Conservation (phyloP, 1,140 invertebrate species). For the Calliopsis andreniformis region DNA sequence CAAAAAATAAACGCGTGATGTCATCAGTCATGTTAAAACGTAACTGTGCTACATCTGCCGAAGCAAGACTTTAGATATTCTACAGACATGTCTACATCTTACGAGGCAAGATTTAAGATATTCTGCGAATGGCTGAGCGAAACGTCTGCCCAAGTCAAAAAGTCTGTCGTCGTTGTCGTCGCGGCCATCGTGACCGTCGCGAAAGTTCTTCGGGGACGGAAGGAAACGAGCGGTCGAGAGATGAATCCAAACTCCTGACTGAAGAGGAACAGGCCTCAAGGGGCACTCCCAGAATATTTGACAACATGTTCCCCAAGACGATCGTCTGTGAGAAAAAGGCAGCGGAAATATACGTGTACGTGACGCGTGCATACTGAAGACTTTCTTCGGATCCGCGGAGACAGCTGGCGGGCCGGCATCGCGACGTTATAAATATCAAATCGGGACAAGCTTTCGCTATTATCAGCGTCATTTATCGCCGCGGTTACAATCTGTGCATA, state of each 20-base stretch:
- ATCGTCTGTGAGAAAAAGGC: conserved; percentile 49
- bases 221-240: conserved; percentile 54
- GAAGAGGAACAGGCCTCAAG: conserved; percentile 62
- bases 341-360: conserved; percentile 35
- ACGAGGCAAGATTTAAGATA: conserved; percentile 41
- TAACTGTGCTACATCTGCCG: too few relatives aligned
- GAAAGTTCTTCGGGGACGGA: conserved; percentile 47
- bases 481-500: conserved; percentile 2
- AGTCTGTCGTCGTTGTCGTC: conserved; percentile 27
- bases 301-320: conserved; percentile 66
- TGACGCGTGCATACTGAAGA: background rate
- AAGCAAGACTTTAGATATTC: too few relatives aligned
- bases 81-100: too few relatives aligned
- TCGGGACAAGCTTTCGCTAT: conserved; percentile 16
- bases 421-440: conserved; percentile 45
- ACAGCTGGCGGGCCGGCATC: background rate
- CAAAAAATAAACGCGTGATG: too few relatives aligned
- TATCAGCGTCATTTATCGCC: conserved; percentile 41
- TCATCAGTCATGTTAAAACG: too few relatives aligned
- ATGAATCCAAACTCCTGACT: conserved; percentile 61
- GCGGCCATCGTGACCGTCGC: conserved; percentile 44
- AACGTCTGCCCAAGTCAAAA: conserved; percentile 26
- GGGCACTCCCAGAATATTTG: conserved; percentile 61
- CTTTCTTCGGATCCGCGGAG: conserved; percentile 26
- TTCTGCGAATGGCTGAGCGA: background rate